Conservation (phyloP, 2,888 invertebrate species). For the Heliconius hortense region DNA sequence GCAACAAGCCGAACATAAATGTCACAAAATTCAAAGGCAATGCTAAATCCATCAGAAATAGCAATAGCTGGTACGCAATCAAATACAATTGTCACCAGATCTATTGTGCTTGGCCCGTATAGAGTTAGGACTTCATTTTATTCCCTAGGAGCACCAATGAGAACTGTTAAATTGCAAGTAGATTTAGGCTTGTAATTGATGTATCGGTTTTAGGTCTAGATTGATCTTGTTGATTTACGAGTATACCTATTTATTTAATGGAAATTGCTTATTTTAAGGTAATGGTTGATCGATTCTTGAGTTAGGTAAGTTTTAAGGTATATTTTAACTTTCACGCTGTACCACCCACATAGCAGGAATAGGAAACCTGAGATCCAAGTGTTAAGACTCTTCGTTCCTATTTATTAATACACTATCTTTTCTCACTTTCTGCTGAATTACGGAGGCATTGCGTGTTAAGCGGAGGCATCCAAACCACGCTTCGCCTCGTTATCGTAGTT, state of each 20-base stretch:
- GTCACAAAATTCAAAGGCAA: slow-evolving; percentile 16
- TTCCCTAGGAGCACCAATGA: slow-evolving; percentile 1
- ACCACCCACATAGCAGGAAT: too few relatives aligned
- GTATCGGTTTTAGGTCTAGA: background rate
- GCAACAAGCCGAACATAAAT: background rate
- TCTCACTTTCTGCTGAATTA: too few relatives aligned
- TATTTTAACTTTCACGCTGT: too few relatives aligned
- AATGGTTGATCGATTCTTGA: background rate
- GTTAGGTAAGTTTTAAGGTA: background rate
- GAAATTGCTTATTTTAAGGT: background rate
- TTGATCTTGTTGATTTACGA: slow-evolving; percentile 7
- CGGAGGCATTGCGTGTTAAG: too few relatives aligned
- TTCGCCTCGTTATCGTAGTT: too few relatives aligned
- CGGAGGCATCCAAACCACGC: too few relatives aligned
- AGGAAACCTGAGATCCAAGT: too few relatives aligned
- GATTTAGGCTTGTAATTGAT: background rate
- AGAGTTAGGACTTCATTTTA: slow-evolving; percentile 23
- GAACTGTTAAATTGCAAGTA: slow-evolving; percentile 2
- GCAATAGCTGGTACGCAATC: slow-evolving; percentile 36
- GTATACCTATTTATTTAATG: background rate
- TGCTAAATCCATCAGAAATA: slow-evolving; percentile 15
- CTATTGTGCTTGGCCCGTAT: slow-evolving; percentile 31
- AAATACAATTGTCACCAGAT: slow-evolving; percentile 38
- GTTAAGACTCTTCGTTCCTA: too few relatives aligned
- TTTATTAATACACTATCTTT: too few relatives aligned